Evolutionary conservation across 2,888 invertebrate genomes (phyloP).

Genomic region (Odontomyia ornata): DNA sequence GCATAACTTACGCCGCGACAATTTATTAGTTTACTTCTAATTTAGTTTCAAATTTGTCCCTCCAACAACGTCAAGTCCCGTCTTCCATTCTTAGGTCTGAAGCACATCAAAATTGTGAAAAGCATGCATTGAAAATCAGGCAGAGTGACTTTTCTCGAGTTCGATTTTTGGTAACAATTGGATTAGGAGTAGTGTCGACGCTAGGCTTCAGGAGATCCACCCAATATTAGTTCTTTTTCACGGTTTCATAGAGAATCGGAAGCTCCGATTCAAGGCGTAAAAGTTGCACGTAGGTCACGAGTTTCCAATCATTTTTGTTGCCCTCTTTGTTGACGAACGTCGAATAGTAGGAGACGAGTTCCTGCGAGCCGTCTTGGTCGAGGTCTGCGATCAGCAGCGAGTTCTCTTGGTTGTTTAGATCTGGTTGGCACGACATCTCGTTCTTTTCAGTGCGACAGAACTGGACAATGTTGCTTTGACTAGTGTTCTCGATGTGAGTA

Average conservation of each 20-base stretch:
- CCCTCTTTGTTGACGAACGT: constrained; percentile 67
- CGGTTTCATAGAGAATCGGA: constrained; percentile 72
- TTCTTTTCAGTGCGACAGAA: constrained; percentile 68
- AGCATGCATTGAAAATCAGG: background rate
- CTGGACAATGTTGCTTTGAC: constrained; percentile 80
- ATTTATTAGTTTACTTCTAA: background rate
- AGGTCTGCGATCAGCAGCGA: constrained; percentile 79
- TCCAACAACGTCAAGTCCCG: background rate
- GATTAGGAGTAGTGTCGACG: background rate
- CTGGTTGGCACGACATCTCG: constrained; percentile 74
- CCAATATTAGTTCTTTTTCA: constrained; percentile 48
- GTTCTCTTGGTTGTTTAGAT: constrained; percentile 75
- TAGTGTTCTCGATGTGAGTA: constrained; percentile 79
- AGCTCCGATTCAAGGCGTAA: constrained; percentile 77
- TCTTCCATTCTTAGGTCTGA: background rate
- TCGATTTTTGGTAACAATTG: background rate
- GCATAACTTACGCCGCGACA: background rate
- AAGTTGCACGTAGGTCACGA: constrained; percentile 75
- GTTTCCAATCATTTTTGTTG: constrained; percentile 66
- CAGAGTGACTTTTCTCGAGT: background rate
- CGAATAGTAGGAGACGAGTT: constrained; percentile 79
- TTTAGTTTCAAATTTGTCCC: background rate
- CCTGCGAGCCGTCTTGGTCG: constrained; percentile 78
- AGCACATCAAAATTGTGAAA: background rate
- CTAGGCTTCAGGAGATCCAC: background rate